Evolutionary conservation across 1,140 invertebrate genomes (phyloP), one percentile per base, ranked within the genome.

Genomic region (Chironomus striatipennis): DNA sequence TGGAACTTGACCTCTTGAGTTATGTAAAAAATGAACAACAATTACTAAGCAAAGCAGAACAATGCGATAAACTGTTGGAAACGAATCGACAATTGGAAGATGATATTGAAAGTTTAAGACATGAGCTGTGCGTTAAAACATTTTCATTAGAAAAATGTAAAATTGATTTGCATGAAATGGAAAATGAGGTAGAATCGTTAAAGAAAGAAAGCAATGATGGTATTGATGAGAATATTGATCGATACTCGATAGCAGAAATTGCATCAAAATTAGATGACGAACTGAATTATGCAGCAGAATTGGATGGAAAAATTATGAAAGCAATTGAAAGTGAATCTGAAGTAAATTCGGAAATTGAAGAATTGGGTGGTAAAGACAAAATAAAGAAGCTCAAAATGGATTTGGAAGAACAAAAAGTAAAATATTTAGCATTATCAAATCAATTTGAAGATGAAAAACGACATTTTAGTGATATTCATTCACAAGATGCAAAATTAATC

Each of bases 401-500:
- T 77, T 76, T 42, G 75, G 1, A 34, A 18, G 4, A 57, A 34
- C 15, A 65, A 73, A 75, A 21, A 15, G 17, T 17, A 12, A 15
- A 75, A 75, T 73, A 43, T 43, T 42, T 43, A 75, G 42, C 57
- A 73, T 24, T 24, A 4, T n/a, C 10, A 21, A 57, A 20, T 73
- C 6, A 75, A 47, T 43, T 43, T 7, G 83, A 86, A 2, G 80
- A 84, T 18, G 83, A 86, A 17, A 85, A 86, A 57, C 84, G 84
- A 74, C 79, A 80, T 24, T 83, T 83, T 15, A 80, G 84, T 15
- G 79, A 85, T 9, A 84, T 85, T 15, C 84, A 88, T 80, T 83
- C 86, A 57, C 86, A 88, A 79, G 88, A 89, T 79, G 84, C 87
- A 1, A 83, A 86, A 75, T 85, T 89, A 76, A 87, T 90, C 74